These are phyloP conservation scores for Endotricha flammealis DNA, from an alignment of 2,888 invertebrate species.

Conservation along the genomic window DNA sequence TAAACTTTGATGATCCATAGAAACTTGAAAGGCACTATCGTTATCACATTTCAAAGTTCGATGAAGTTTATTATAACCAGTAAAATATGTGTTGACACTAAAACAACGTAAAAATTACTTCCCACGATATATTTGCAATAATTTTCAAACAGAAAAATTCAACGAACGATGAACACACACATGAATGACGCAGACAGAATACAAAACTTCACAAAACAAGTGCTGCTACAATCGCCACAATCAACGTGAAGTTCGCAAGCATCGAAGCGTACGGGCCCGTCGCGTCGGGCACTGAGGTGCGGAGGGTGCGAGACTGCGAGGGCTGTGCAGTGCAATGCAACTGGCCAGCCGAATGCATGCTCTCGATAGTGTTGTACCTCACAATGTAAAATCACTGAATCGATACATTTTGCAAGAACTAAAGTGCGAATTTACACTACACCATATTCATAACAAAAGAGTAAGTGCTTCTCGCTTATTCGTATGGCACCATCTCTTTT, in stretches of 20 bases:
- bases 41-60: conserved; percentile 28
- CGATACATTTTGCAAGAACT: too few species aligned
- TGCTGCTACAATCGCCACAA: conserved; percentile 8
- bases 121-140: conserved; percentile 1
- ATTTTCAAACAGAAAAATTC: conserved; percentile 9
- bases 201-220: conserved; percentile 15
- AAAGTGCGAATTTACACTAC: too few species aligned
- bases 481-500: too few species aligned
- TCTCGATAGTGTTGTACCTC: too few species aligned
- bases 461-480: too few species aligned
- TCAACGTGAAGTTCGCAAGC: conserved; percentile 7
- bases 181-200: conserved; percentile 35
- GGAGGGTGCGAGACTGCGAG: too few species aligned
- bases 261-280: conserved; percentile 1
- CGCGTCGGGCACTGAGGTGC: too few species aligned
- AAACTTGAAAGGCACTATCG: conserved; percentile 54
- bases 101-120: background rate
- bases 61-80: background rate
- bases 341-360: too few species aligned
- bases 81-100: conserved; percentile 1
- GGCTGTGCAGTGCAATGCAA: conserved; percentile 1
- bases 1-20: conserved; percentile 44
- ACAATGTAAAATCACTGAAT: background rate
- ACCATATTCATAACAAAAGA: too few species aligned
- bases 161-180: conserved; percentile 15